Base-by-base conservation (phyloP, 2,888 invertebrate species). In the Agriopis leucophaearia region DNA sequence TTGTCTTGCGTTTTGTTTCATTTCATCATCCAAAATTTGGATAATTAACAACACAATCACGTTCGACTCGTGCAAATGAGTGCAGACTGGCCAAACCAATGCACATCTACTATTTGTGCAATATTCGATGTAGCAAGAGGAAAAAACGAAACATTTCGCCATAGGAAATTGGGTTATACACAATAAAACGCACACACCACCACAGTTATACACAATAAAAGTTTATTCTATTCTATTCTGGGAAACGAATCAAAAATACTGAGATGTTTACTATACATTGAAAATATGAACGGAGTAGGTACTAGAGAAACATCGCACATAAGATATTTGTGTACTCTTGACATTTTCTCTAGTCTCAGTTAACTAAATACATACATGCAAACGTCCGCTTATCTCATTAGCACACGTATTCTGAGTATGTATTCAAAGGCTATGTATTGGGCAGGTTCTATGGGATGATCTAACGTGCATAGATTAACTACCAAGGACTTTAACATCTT, bases 391-490 rank as follows among this genome's bases (percentile, higher is more conserved):
- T 73, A 75, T 73, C 72, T 78, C 71, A 74, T 76, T 76, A 76
- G 55, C 74, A 66, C 72, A 69, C 64, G 74, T 73, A 63, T 72
- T 75, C 60, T 64, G 45, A 70, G 74, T 80, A 79, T 80, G 71
- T 81, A 79, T 80, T 81, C 80, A 81, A 81, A 85, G 81, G 81
- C 59, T 63, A 64, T 57, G 82, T 83, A 84, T 79, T 79, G 81
- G 78, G 89, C 90, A 84, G 86, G 89, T 90, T 89, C 80, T 81
- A 77, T 74, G 70, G 69, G 90, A 90, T 91, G 91, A 91, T 88
- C 90, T 91, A 89, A 91, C 81, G 72, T 87, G 88, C 86, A 88
- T 89, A 86, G 81, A 90, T 89, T 89, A 86, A 75, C 75, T 77
- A 78, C 76, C 87, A 87, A 88, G 88, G 86, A 85, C 81, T 72